Percentiles rank a stretch among this genome's conserved stretches.
Conservation (phyloP, 2,113 vertebrate species). For the Cepphus grylle region DNA sequence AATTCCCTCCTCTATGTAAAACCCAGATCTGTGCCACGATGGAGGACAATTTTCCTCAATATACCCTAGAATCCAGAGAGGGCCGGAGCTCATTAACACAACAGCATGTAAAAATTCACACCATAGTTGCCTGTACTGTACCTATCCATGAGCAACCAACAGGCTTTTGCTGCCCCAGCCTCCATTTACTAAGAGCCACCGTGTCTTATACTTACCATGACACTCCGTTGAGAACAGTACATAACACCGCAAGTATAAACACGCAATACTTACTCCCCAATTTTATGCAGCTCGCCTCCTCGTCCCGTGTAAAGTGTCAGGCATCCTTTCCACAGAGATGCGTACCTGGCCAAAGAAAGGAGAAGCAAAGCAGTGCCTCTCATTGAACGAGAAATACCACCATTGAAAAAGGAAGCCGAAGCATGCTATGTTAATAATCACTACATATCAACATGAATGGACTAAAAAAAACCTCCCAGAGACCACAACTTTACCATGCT, state of each 20-base stretch:
- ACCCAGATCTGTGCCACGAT: background rate
- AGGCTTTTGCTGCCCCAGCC: background rate
- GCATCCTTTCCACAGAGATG: constrained; percentile 97
- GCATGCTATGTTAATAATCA: background rate
- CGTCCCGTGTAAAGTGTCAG: constrained; percentile 95
- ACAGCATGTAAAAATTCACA: constrained; percentile 7
- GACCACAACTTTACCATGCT: background rate
- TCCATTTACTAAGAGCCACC: background rate
- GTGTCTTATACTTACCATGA: background rate
- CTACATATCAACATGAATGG: background rate
- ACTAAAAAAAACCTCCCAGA: background rate
- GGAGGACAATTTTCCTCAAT: constrained; percentile 33
- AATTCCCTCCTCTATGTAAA: background rate
- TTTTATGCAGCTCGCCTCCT: constrained; percentile 97
- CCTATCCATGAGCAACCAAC: background rate
- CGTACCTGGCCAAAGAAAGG: constrained; percentile 79
- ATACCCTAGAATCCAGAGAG: constrained; percentile 31
- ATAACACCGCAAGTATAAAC: background rate
- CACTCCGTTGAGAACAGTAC: background rate
- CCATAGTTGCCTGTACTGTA: constrained; percentile 12
- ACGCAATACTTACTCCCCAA: constrained; percentile 91
- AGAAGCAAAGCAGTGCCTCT: background rate
- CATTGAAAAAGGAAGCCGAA: background rate
- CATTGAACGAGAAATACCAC: background rate
- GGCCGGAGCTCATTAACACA: constrained; percentile 4